Evolutionary conservation across 2,888 invertebrate species (phyloP).

Genomic region (Andrena praecox): DNA sequence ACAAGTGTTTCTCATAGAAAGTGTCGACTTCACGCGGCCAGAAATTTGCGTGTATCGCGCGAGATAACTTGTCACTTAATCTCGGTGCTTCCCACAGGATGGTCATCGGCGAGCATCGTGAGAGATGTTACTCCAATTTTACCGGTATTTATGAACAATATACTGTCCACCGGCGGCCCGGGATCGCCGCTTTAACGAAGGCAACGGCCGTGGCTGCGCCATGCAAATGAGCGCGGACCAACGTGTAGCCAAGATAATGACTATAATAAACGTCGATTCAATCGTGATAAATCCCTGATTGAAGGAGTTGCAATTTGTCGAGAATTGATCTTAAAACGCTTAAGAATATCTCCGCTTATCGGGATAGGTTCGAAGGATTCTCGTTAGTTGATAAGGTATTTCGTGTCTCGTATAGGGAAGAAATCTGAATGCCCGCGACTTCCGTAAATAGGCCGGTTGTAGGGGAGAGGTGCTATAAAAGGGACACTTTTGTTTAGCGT

Average conservation of each 20-base stretch:
- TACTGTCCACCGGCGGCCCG: not conserved
- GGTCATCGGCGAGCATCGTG: not conserved
- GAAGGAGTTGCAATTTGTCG: constrained; percentile 31
- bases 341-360: not conserved
- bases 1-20: not conserved
- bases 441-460: not conserved
- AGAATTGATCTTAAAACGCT: not conserved
- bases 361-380: not conserved
- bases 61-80: constrained; percentile 36
- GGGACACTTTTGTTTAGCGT: too few relatives aligned
- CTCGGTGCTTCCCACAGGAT: not conserved
- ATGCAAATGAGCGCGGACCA: constrained; percentile 46
- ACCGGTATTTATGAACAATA: constrained; percentile 51
- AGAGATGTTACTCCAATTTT: constrained; percentile 36
- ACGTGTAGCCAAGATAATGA: constrained; percentile 46
- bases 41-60: constrained; percentile 5
- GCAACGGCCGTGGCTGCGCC: constrained; percentile 13
- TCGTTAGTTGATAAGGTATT: not conserved
- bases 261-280: constrained; percentile 58
- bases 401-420: not conserved
- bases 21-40: constrained; percentile 10
- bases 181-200: constrained; percentile 33
- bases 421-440: not conserved
- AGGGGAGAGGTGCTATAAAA: too few relatives aligned
- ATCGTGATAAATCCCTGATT: constrained; percentile 51